phyloP scores from a whole-genome alignment of 2,797 vertebrate genomes.

The Macroramphosus scolopax region DNA sequence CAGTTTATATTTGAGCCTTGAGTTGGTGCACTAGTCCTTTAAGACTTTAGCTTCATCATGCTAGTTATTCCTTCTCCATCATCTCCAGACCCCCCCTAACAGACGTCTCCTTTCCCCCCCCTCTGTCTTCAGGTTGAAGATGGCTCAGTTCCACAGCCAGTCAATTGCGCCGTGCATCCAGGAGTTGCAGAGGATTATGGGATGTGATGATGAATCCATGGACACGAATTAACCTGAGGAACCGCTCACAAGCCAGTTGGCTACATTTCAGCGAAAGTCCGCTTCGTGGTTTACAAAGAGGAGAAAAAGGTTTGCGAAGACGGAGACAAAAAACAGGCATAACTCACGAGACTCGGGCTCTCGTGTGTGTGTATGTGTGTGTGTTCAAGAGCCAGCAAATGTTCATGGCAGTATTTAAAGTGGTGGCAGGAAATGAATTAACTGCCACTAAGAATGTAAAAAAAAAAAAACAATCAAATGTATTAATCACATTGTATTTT shows the following conservation, averaged over 20 bases:
- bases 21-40: no score
- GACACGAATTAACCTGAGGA: constrained; percentile 37
- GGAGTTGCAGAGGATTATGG: constrained; percentile 69
- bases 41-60: no score
- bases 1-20: no score
- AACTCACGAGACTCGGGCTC: no score
- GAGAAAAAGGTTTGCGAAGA: no score
- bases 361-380: no score
- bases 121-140: constrained; percentile 61
- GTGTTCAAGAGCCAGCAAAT: no score
- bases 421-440: background rate
- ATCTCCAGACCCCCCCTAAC: no score
- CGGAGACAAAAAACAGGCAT: no score
- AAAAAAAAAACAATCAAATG: constrained; percentile 14
- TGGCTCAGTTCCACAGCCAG: constrained; percentile 65
- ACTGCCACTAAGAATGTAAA: constrained; percentile 2
- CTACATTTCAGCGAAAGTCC: no score
- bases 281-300: constrained; percentile 19
- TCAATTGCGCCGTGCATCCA: constrained; percentile 65
- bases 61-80: no score
- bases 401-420: no score
- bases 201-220: constrained; percentile 32
- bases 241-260: background rate
- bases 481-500: constrained; percentile 10
- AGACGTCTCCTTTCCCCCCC: background rate